Conservation (phyloP, 1,140 invertebrate genomes). For the Drosophila kurseongensis region DNA sequence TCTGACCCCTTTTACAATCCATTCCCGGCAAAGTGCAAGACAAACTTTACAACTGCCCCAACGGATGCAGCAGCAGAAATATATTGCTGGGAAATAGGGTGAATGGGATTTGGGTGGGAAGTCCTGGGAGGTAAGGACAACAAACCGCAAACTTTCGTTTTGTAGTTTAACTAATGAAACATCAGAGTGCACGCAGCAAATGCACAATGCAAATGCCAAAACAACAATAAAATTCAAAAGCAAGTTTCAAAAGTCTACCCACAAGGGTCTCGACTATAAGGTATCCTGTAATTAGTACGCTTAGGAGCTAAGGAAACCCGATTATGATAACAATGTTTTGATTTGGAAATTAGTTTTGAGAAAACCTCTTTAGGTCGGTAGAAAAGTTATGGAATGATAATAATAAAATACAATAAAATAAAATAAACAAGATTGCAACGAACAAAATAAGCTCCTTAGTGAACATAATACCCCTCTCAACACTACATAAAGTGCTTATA, state of each 20-base stretch:
- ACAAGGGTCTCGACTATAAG: neutral
- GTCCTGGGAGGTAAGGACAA: slow-evolving; percentile 14
- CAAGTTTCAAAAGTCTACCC: neutral
- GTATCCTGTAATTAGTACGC: neutral
- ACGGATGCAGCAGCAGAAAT: slow-evolving; percentile 33
- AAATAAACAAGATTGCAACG: no score
- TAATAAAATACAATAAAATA: no score
- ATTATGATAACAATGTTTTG: no score
- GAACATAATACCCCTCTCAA: neutral
- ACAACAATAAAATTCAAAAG: slow-evolving; percentile 12
- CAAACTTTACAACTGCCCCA: slow-evolving; percentile 53
- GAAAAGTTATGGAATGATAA: no score
- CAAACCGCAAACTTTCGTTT: slow-evolving; percentile 55
- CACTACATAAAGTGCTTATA: neutral
- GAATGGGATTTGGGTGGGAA: neutral
- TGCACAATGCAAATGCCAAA: slow-evolving; percentile 39
- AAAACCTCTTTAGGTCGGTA: no score
- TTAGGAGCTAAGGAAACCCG: no score
- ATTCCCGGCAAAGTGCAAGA: slow-evolving; percentile 43
- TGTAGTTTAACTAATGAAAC: slow-evolving; percentile 54
- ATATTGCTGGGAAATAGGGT: slow-evolving; percentile 15
- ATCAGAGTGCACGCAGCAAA: slow-evolving; percentile 24
- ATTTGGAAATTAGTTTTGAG: no score
- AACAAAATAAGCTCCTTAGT: no score
- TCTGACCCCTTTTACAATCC: slow-evolving; percentile 32